Conservation (phyloP, 2,888 invertebrate genomes). For the Augiades crinisus region DNA sequence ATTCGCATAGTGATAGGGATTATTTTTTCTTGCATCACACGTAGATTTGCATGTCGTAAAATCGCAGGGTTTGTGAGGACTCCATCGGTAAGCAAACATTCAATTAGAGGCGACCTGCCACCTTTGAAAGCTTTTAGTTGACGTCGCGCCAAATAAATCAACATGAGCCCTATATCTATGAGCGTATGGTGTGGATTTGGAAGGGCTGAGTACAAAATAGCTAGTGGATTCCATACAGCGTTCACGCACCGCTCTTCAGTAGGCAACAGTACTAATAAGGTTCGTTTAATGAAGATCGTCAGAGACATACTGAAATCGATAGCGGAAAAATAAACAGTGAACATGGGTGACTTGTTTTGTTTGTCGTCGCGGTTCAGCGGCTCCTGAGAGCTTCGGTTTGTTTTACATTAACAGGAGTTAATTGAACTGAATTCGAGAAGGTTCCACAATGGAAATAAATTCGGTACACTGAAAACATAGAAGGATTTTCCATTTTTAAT, state of each 20-base stretch:
- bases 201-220: neutral
- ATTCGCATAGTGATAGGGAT: constrained; percentile 28
- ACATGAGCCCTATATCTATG: constrained; percentile 8
- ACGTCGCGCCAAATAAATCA: constrained; percentile 14
- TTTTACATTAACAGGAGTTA: constrained; percentile 16
- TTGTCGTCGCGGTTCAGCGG: constrained; percentile 10
- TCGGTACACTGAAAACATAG: too few relatives aligned
- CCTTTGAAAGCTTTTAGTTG: constrained; percentile 37
- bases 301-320: constrained; percentile 35
- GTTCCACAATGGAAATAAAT: neutral
- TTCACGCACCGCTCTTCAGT: constrained; percentile 31
- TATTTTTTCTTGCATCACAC: constrained; percentile 29
- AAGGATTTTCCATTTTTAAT: too few relatives aligned
- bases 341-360: constrained; percentile 23
- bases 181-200: constrained; percentile 1
- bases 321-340: constrained; percentile 25
- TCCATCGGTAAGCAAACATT: constrained; percentile 42
- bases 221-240: constrained; percentile 13
- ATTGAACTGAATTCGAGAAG: neutral
- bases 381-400: constrained; percentile 10
- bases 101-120: constrained; percentile 44
- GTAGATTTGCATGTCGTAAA: constrained; percentile 35
- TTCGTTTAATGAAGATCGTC: constrained; percentile 30
- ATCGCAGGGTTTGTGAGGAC: constrained; percentile 34
- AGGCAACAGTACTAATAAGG: constrained; percentile 40